Evolutionary conservation across 1,140 invertebrate species (phyloP).

Genomic region (Drosophila quadrilineata): DNA sequence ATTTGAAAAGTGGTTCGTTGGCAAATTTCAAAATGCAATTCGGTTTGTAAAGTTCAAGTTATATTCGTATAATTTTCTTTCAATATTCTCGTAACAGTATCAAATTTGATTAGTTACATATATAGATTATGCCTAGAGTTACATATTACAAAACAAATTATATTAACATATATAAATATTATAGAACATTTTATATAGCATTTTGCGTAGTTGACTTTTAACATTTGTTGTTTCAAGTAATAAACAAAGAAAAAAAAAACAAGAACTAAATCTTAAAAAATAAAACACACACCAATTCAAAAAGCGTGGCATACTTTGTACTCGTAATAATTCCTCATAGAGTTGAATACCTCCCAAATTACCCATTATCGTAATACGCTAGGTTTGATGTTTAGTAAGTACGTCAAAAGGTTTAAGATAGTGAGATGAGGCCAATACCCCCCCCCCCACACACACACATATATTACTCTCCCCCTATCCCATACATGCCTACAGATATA

Average conservation of each 20-base stretch:
- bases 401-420: no score
- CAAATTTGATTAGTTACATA: no score
- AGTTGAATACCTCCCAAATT: no score
- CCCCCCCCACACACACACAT: no score
- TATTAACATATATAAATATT: constrained; percentile 60
- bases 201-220: constrained; percentile 71
- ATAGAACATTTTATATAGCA: constrained; percentile 72
- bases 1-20: not conserved
- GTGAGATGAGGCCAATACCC: no score
- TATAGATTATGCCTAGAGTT: constrained; percentile 71
- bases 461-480: no score
- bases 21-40: constrained; percentile 33
- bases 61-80: constrained; percentile 54
- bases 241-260: constrained; percentile 14
- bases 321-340: no score
- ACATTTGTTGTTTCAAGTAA: constrained; percentile 69
- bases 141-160: constrained; percentile 41
- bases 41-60: constrained; percentile 64
- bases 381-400: constrained; percentile 72
- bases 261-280: constrained; percentile 9
- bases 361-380: no score
- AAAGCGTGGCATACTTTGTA: not conserved
- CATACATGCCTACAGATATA: constrained; percentile 25
- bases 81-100: constrained; percentile 50
- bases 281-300: no score